Conservation (phyloP, 2,888 invertebrate genomes). For the Elaeidobius kamerunicus region DNA sequence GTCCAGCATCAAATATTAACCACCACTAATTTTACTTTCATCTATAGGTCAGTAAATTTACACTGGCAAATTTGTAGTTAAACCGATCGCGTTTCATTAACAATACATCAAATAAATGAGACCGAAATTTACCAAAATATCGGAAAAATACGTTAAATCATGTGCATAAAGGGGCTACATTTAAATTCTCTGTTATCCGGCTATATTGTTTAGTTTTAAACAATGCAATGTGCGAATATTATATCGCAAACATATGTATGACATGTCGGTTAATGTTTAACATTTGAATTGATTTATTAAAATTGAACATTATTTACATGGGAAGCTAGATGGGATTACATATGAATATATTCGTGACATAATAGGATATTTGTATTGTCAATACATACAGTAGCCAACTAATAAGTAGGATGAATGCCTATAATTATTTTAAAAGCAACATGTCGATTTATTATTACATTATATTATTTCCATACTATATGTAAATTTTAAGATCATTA, state of each 20-base stretch:
- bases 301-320: not conserved
- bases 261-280: conserved; percentile 13
- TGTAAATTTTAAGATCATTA: too few species aligned
- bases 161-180: conserved; percentile 13
- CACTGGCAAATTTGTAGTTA: conserved; percentile 27
- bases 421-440: too few species aligned
- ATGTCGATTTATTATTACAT: too few species aligned
- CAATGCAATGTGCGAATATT: conserved; percentile 23
- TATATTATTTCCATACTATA: too few species aligned
- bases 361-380: not conserved
- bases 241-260: conserved; percentile 19
- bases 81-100: conserved; percentile 26
- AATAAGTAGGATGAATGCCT: too few species aligned
- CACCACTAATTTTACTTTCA: conserved; percentile 30
- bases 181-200: conserved; percentile 16
- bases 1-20: conserved; percentile 27
- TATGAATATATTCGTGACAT: not conserved
- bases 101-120: conserved; percentile 30
- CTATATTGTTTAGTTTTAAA: conserved; percentile 27
- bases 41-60: conserved; percentile 27
- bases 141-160: conserved; percentile 21
- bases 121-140: conserved; percentile 28
- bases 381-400: too few species aligned
- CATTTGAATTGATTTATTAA: conserved; percentile 12
- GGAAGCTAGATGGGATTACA: not conserved